Evolutionary conservation across 2,113 vertebrate species (phyloP).

Genomic region (Fulica atra): DNA sequence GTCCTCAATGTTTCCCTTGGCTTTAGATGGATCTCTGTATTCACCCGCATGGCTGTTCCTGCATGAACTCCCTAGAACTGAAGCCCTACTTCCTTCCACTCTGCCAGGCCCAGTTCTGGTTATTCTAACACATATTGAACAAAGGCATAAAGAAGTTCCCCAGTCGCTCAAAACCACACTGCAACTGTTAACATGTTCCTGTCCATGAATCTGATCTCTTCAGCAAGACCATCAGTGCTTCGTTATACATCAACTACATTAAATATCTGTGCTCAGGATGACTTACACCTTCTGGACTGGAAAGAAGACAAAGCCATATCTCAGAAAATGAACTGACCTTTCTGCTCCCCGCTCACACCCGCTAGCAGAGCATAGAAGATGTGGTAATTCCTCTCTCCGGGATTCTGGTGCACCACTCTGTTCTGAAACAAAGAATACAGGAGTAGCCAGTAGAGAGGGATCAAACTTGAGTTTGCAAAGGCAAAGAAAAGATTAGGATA

Average conservation of each 20-base stretch:
- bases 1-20: not conserved
- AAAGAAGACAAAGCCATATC: not conserved
- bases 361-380: slow-evolving; percentile 90
- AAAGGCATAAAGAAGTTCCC: not conserved
- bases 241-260: not conserved
- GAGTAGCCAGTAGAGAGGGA: not conserved
- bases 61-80: not conserved
- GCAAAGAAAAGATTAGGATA: not conserved
- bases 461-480: not conserved
- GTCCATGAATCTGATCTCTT: not conserved
- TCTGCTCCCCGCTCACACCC: slow-evolving; percentile 80
- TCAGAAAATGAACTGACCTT: slow-evolving; percentile 76
- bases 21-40: not conserved
- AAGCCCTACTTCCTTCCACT: not conserved
- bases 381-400: slow-evolving; percentile 90
- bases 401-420: slow-evolving; percentile 89
- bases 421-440: slow-evolving; percentile 78
- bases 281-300: not conserved
- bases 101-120: not conserved
- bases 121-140: not conserved
- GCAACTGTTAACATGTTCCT: not conserved
- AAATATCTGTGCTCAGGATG: not conserved
- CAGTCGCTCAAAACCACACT: not conserved
- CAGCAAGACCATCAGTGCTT: not conserved
- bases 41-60: not conserved